Base-by-base conservation (phyloP, 2,113 vertebrate species). In the Astatoreochromis straeleni region DNA sequence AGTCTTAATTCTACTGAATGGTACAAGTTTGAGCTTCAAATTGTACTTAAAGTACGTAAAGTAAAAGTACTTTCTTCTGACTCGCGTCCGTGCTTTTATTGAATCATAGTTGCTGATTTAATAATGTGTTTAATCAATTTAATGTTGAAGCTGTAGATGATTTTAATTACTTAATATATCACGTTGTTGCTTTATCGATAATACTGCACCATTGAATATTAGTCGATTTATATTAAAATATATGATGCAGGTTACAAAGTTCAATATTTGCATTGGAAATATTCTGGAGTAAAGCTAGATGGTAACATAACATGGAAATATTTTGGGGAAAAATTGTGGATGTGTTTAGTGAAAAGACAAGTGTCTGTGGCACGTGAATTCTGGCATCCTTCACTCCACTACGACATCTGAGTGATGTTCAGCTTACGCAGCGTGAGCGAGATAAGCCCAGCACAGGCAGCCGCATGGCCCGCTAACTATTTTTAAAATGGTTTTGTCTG, bases 191-290 rank as follows among this genome's bases (percentile, higher is more conserved):
- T 75, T 73, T 47, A 75, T 29, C 24, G 4, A 17, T 75, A 47
- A 26, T 17, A 47, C 21, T 47, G 38, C 68, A 29, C 6, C 5
- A 17, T 0, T 6, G 1, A 47, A 47, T 0, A 0, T 47, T 12
- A 49, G 42, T 75, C 2, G 6, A 0, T 75, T 75, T 49, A 7
- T 78, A 19, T 73, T 73, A 17, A 45, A 45, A 73, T 75, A 17
- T 47, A 75, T 5, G 40, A 24, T 49, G 7, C 13, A 10, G 16
- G 8, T 11, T 31, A 2, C 42, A 19, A 75, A 29, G 14, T 75
- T 24, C 42, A 75, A 4, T 47, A 75, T 75, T 75, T 75, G 8
- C 70, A 19, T 29, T 0, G 6, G 14, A 47, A 75, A 19, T 47
- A 29, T 47, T 10, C 4, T 75, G 24, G 24, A 47, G 70, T 19